Conservation (phyloP, 2,113 vertebrate species). For the Symphodus melops region DNA sequence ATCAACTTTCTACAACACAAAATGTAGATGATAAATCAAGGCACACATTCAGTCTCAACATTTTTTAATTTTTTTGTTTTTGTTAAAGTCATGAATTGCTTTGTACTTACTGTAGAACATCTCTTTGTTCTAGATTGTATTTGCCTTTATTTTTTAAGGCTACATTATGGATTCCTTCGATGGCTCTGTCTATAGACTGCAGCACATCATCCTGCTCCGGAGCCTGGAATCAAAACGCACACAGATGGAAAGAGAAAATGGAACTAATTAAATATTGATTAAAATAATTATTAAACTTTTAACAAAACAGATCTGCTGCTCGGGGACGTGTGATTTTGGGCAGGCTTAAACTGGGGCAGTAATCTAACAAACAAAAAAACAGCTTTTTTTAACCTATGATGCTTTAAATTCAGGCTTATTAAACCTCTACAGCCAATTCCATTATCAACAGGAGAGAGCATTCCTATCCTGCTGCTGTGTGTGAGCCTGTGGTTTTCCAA, state of each 20-base stretch:
- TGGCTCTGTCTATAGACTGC: slow-evolving; percentile 96
- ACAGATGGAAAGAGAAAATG: background rate
- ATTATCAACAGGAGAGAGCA: slow-evolving; percentile 36
- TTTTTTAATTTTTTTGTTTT: background rate
- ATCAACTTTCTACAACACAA: slow-evolving; percentile 90
- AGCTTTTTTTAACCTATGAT: slow-evolving; percentile 43
- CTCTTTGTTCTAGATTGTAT: slow-evolving; percentile 98
- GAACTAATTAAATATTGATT: slow-evolving; percentile 56
- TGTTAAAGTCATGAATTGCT: background rate
- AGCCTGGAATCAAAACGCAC: slow-evolving; percentile 78
- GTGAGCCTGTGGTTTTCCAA: slow-evolving; percentile 25
- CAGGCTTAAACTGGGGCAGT: slow-evolving; percentile 64
- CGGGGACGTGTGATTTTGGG: slow-evolving; percentile 44
- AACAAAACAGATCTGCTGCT: slow-evolving; percentile 40
- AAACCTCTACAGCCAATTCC: slow-evolving; percentile 30
- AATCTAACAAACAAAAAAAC: slow-evolving; percentile 55
- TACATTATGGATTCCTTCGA: slow-evolving; percentile 96
- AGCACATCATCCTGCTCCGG: slow-evolving; percentile 96
- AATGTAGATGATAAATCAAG: background rate
- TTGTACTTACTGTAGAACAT: slow-evolving; percentile 94
- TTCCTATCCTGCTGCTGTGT: slow-evolving; percentile 37
- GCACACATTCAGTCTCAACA: background rate
- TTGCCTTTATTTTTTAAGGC: slow-evolving; percentile 96
- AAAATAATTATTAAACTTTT: slow-evolving; percentile 53
- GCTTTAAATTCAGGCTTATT: slow-evolving; percentile 45